These are phyloP conservation scores for Drosophila melanosoma DNA, from an alignment of 2,888 invertebrate species.

Conservation along the genomic window DNA sequence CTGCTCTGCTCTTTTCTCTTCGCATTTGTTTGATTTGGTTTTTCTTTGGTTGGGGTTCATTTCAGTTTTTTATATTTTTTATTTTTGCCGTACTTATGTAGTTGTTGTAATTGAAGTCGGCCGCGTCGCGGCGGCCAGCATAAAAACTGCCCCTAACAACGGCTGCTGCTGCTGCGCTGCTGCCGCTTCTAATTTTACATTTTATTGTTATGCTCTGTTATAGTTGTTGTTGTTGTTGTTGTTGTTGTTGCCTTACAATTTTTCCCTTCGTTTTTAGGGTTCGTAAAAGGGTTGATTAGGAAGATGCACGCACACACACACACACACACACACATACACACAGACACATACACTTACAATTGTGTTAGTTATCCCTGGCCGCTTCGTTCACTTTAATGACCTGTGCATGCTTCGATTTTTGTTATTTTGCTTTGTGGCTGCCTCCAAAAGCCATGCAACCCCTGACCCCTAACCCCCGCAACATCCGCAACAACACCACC, in stretches of 20 bases:
- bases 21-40: not conserved
- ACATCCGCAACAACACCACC: not conserved
- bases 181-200: conserved; percentile 77
- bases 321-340: conserved; percentile 28
- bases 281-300: conserved; percentile 81
- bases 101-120: conserved; percentile 63
- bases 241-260: conserved; percentile 43
- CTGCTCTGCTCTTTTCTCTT: not conserved
- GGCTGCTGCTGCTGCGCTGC: conserved; percentile 27
- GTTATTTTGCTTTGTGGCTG: conserved; percentile 57
- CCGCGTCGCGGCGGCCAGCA: conserved; percentile 32
- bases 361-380: conserved; percentile 51
- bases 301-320: conserved; percentile 52
- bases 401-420: conserved; percentile 74
- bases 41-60: conserved; percentile 4
- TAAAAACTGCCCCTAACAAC: conserved; percentile 61
- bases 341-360: conserved; percentile 36
- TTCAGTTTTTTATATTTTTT: conserved; percentile 22
- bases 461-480: not conserved
- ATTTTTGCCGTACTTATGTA: conserved; percentile 27
- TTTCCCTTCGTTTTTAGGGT: conserved; percentile 72
- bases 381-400: conserved; percentile 67
- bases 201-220: conserved; percentile 70
- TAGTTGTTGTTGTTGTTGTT: conserved; percentile 50
- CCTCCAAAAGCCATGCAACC: not conserved